phyloP scores from a whole-genome alignment of 2,888 invertebrate genomes.

The Temnothorax unifasciatus region DNA sequence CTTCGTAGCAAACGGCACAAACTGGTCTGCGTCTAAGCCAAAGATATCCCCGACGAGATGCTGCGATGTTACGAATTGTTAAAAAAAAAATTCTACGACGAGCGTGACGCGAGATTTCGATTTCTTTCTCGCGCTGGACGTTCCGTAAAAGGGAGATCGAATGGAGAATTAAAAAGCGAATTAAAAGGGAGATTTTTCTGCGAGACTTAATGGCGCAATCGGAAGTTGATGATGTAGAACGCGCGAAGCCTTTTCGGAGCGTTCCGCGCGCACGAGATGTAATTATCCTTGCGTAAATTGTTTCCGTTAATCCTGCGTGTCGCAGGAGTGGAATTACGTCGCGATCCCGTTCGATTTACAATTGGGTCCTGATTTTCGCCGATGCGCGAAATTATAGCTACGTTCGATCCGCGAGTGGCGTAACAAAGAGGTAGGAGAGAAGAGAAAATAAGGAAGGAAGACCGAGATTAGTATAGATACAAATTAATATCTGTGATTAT shows the following conservation, averaged over 20 bases:
- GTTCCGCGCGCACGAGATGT: conserved; percentile 6
- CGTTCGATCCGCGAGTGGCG: conserved; percentile 24
- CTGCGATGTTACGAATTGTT: conserved; percentile 78
- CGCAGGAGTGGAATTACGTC: conserved; percentile 20
- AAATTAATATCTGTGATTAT: conserved; percentile 70
- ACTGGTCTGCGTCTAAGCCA: conserved; percentile 80
- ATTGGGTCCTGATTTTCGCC: conserved; percentile 28
- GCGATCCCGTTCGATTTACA: conserved; percentile 26
- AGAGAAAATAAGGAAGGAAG: conserved; percentile 5
- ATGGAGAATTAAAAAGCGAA: not conserved
- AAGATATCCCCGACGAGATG: conserved; percentile 81
- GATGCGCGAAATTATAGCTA: conserved; percentile 13
- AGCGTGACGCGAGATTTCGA: conserved; percentile 72
- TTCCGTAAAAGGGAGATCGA: conserved; percentile 15
- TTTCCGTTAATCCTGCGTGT: conserved; percentile 21
- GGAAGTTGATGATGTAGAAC: not conserved
- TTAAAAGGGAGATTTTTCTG: not conserved
- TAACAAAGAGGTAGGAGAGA: not conserved
- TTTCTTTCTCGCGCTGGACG: conserved; percentile 4
- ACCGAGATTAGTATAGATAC: conserved; percentile 56
- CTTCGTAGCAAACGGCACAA: conserved; percentile 57
- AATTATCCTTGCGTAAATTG: conserved; percentile 35
- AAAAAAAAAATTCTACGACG: conserved; percentile 75
- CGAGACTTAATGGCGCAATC: not conserved
- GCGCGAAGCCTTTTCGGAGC: conserved; percentile 12